Base-by-base conservation (phyloP, 2,113 vertebrate species). In the Mungos mungo region DNA sequence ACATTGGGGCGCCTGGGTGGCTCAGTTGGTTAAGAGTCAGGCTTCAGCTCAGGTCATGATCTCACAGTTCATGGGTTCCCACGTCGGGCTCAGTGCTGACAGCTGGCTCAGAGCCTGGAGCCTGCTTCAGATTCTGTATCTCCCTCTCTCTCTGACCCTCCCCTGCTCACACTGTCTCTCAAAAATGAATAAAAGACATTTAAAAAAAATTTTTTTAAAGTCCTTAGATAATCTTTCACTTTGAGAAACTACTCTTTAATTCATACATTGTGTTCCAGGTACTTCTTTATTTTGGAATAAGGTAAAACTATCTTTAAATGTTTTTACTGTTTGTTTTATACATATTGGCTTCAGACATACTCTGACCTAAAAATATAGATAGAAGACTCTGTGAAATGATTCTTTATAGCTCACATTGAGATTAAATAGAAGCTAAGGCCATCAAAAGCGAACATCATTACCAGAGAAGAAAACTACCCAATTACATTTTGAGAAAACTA, bases 371-470 rank as follows among this genome's bases (percentile, higher is more conserved):
- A 29, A 72, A 35, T 29, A 47, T 50, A 93, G 96, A 82, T 54
- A 95, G 96, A 94, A 93, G 11, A 41, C 41, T 41, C 41, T 41
- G 41, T 41, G 41, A 41, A 41, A 41, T 41, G 41, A 41, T 41
- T 41, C 4, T 5, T 41, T 41, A 41, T 41, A 98, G 31, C 18
- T 87, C 27, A 94, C 93, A 83, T 91, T 77, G 96, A 19, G 87
- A 96, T 95, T 86, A 91, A 97, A 69, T 88, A 97, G 76, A 91
- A 95, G 95, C 72, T 84, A 95, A 12, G 9, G 38, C 50, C 38
- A 31, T 63, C 16, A n/a, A 85, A 89, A 41, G 0, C 45, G 7
- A 0, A 27, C 3, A 31, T 60, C 60, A 33, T 63, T 92, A 74
- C 31, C 77, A 33, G 13, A 81, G 65, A 79, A 54, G 63, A 85